Percentiles rank a stretch among this genome's conserved stretches.
Conservation (phyloP, 2,888 invertebrate genomes). For the Xestoiulus laeticollis region DNA sequence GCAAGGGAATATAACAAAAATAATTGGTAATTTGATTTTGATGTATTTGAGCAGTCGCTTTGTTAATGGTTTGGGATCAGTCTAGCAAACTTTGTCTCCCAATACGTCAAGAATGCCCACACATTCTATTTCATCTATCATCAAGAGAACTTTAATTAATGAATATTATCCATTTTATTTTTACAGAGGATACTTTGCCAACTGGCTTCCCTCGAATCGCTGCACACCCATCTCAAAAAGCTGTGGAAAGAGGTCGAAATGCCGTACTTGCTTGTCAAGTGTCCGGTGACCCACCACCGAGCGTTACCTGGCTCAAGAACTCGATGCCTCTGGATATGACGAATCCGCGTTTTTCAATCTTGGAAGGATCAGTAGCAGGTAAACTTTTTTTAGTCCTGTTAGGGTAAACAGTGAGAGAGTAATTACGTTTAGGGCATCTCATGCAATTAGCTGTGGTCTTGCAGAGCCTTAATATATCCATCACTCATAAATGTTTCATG, state of each 20-base stretch:
- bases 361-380: conserved; percentile 79
- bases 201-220: conserved; percentile 90
- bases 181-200: conserved; percentile 84
- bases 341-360: conserved; percentile 84
- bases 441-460: too few relatives aligned
- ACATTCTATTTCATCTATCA: neutral
- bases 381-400: neutral
- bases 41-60: neutral
- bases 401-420: too few relatives aligned
- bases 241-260: conserved; percentile 94
- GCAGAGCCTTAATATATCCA: too few relatives aligned
- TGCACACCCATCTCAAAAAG: conserved; percentile 88
- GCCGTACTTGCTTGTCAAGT: conserved; percentile 90
- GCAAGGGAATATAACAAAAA: neutral
- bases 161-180: conserved; percentile 54
- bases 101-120: neutral
- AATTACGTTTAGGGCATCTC: too few relatives aligned
- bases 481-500: too few relatives aligned
- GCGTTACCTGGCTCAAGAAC: conserved; percentile 93
- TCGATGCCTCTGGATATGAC: conserved; percentile 84
- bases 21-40: neutral
- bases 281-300: conserved; percentile 79
- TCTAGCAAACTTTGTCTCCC: neutral
- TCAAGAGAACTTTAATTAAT: too few relatives aligned
- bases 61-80: too few relatives aligned